These are phyloP conservation scores for Gastrophysa polygoni DNA, from an alignment of 2,888 invertebrate species.

Conservation along the genomic window DNA sequence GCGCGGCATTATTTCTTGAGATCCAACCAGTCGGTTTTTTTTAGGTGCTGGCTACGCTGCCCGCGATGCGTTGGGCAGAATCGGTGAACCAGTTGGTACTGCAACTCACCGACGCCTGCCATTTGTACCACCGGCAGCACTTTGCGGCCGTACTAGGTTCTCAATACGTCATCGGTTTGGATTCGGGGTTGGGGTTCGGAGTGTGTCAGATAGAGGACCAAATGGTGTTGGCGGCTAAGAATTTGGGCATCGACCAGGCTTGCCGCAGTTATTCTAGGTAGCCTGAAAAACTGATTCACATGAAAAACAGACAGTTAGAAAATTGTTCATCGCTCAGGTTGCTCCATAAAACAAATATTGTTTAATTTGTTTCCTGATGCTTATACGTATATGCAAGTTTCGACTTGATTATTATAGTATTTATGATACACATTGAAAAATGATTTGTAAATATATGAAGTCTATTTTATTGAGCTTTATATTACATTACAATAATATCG, in stretches of 20 bases:
- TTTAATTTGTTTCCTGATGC: no score
- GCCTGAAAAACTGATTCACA: not conserved
- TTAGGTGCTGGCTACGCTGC: conserved; percentile 71
- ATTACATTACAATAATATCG: no score
- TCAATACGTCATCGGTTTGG: conserved; percentile 61
- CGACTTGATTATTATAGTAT: no score
- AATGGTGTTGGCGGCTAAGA: conserved; percentile 77
- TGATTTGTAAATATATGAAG: no score
- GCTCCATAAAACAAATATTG: no score
- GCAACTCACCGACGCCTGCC: conserved; percentile 79
- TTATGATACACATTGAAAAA: no score
- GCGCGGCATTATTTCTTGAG: no score
- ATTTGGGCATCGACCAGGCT: conserved; percentile 80
- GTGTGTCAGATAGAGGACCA: conserved; percentile 79
- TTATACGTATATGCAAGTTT: no score
- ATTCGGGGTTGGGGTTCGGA: conserved; percentile 75
- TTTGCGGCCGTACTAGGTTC: conserved; percentile 74
- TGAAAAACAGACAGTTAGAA: not conserved
- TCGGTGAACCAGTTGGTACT: conserved; percentile 78
- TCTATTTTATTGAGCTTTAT: no score
- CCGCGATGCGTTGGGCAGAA: conserved; percentile 82
- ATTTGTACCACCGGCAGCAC: conserved; percentile 79
- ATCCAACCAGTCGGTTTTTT: not conserved
- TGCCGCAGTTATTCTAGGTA: conserved; percentile 73
- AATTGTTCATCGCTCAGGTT: no score